Percentiles rank a stretch among this genome's conserved stretches.
These are phyloP conservation scores for Sycophaga agraensis DNA, from an alignment of 1,140 invertebrate genomes.

Conservation along the genomic window DNA sequence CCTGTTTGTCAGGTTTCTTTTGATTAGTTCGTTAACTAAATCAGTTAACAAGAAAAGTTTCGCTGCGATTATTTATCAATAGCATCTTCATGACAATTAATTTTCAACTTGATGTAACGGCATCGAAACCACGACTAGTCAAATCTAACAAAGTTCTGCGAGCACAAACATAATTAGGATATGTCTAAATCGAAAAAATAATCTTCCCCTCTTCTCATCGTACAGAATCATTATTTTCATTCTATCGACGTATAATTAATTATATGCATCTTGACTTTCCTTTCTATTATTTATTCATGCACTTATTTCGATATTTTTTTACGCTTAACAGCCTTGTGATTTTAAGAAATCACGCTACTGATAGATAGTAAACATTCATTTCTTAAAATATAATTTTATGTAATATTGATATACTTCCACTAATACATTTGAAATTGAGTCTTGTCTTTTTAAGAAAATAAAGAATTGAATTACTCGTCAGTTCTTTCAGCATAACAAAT, in stretches of 20 bases:
- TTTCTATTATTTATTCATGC: constrained; percentile 14
- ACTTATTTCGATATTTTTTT: background rate
- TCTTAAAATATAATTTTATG: background rate
- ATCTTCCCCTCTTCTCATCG: constrained; percentile 13
- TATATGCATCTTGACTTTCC: background rate
- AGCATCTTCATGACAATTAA: constrained; percentile 52
- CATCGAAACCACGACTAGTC: constrained; percentile 52
- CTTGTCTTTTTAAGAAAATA: constrained; percentile 9
- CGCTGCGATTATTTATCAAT: background rate
- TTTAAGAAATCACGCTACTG: background rate
- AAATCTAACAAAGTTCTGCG: constrained; percentile 44
- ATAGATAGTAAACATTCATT: background rate
- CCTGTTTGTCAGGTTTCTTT: constrained; percentile 31
- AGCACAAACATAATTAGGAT: constrained; percentile 51
- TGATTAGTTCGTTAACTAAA: constrained; percentile 31
- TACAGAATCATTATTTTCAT: constrained; percentile 18
- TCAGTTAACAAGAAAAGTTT: constrained; percentile 6
- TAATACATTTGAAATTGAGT: background rate
- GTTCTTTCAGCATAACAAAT: constrained; percentile 20
- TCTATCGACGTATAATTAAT: constrained; percentile 1
- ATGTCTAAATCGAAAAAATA: constrained; percentile 19
- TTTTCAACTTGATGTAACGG: constrained; percentile 42
- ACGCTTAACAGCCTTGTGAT: background rate
- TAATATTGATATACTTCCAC: background rate
- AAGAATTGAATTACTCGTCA: constrained; percentile 8